A percentile compares a stretch with the other conserved stretches of the same genome.
Conservation (phyloP, 2,797 vertebrate species). For the Galago senegalensis region DNA sequence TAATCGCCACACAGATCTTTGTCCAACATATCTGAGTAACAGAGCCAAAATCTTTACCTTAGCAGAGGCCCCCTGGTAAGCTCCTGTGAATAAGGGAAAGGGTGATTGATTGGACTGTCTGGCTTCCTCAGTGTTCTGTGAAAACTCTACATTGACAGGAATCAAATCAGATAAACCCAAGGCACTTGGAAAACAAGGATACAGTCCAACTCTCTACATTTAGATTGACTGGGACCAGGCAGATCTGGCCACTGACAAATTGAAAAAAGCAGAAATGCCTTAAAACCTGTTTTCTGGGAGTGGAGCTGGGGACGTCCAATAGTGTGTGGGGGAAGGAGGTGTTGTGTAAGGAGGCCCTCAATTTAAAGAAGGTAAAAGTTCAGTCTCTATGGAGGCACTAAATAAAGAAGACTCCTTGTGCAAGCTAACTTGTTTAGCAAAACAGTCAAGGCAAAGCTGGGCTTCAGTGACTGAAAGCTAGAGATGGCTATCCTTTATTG, state of each 20-base stretch:
- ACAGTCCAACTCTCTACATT: not conserved
- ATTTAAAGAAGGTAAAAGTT: conserved; percentile 64
- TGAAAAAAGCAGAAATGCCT: conserved; percentile 54
- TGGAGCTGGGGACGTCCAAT: not conserved
- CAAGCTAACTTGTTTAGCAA: conserved; percentile 62
- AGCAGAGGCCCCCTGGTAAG: conserved; percentile 18
- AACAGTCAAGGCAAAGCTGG: conserved; percentile 52
- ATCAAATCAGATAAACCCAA: conserved; percentile 54
- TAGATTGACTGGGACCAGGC: conserved; percentile 36
- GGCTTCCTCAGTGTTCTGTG: conserved; percentile 47
- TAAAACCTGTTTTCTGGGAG: conserved; percentile 56
- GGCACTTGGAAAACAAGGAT: conserved; percentile 37
- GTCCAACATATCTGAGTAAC: conserved; percentile 60
- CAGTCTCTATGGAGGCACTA: conserved; percentile 17
- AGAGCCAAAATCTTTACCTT: conserved; percentile 37
- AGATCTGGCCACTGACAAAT: conserved; percentile 15
- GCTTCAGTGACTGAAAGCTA: conserved; percentile 6
- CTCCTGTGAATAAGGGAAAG: conserved; percentile 27
- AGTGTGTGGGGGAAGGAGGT: not conserved
- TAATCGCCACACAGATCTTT: conserved; percentile 81
- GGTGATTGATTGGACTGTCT: not conserved
- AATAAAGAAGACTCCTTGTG: conserved; percentile 48
- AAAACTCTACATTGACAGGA: conserved; percentile 49
- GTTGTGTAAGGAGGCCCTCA: not conserved
- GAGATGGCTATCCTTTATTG: conserved; percentile 50